Base-by-base conservation (phyloP, 2,888 invertebrate species). In the Nemapogon koenigi region DNA sequence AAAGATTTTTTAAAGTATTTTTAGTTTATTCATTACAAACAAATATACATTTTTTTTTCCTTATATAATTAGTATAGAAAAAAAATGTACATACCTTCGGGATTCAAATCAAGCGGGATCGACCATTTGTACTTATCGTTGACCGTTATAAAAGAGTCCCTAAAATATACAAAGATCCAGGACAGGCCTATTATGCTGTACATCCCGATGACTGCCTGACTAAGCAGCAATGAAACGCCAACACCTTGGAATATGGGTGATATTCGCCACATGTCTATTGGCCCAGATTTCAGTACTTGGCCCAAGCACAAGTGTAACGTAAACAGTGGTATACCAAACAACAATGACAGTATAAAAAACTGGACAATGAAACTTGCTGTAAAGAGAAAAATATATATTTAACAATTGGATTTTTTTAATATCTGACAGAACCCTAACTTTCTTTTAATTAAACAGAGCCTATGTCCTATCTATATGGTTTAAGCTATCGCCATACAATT, bases 191-290 rank as follows among this genome's bases (percentile, higher is more conserved):
- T 85, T 39, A 92, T 88, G 53, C 92, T 92, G 72, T 94, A 94
- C 47, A 93, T 83, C 37, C 94, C 93, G 48, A 92, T 84, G 35
- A 91, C 78, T 3, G 89, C 88, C 61, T 94, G 94, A 4, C 88
- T 85, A 41, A 90, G 65, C 15, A 94, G 81, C 47, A 94, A 66
- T 0, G 93, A 87, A 37, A 94, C 87, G 13, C 94, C 94, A 14
- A 94, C 90, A 2, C 95, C 94, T 75, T 91, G 89, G 61, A 94
- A 94, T 49, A 94, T 85, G 0, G 95, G 95, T 38, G 94, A 94
- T 53, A 94, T 93, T 53, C 85, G 85, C 94, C 94, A 95, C 94
- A 94, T 94, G 51, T 93, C 92, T 42, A 94, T 85, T 1, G 92
- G 90, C 0, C 94, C 94, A 0, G 91, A 85, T 32, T 88, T 86